Conservation (phyloP, 1,140 invertebrate genomes). For the Drosophila pseudoananassae region DNA sequence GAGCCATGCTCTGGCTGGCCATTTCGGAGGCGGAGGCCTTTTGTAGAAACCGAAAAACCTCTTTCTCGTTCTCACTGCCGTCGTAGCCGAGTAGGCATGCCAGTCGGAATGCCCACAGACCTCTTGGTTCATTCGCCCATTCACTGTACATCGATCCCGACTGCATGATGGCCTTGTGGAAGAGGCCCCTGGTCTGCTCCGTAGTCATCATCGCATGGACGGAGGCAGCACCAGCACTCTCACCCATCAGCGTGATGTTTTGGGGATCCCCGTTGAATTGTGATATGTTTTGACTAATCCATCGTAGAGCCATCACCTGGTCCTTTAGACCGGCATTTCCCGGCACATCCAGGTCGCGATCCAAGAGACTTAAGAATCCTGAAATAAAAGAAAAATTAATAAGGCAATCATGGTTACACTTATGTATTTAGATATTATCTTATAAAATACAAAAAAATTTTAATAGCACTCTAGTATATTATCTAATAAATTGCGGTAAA, state of each 20-base stretch:
- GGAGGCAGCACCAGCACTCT: conserved; percentile 78
- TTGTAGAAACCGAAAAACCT: conserved; percentile 80
- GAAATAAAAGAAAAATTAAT: not conserved
- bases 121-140: conserved; percentile 56
- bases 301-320: conserved; percentile 84
- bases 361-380: conserved; percentile 78
- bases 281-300: conserved; percentile 76
- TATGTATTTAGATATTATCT: too few relatives aligned
- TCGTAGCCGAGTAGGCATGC: conserved; percentile 67
- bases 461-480: too few relatives aligned
- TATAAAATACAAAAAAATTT: too few relatives aligned
- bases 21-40: conserved; percentile 37
- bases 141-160: conserved; percentile 85
- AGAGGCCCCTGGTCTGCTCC: conserved; percentile 84
- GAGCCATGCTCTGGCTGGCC: not conserved
- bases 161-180: conserved; percentile 86
- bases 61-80: conserved; percentile 75
- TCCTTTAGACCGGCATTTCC: conserved; percentile 83
- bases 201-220: conserved; percentile 64
- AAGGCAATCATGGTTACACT: not conserved
- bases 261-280: conserved; percentile 79
- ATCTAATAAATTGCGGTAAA: not conserved
- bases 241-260: conserved; percentile 78
- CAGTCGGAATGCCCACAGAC: conserved; percentile 50
- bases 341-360: conserved; percentile 74